phyloP scores from a whole-genome alignment of 2,797 vertebrate genomes.

The Knipowitschia caucasica region DNA sequence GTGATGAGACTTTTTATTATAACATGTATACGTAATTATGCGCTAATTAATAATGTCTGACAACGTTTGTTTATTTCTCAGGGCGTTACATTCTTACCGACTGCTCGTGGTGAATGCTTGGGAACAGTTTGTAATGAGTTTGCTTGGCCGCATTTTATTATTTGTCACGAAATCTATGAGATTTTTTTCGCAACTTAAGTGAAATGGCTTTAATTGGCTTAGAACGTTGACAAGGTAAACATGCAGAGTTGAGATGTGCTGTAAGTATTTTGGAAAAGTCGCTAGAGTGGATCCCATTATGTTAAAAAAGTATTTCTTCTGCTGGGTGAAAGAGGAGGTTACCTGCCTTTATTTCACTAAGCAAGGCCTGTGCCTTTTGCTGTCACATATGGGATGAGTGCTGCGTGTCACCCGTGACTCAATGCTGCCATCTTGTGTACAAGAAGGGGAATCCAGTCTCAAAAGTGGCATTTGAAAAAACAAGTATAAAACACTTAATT shows the following conservation, averaged over 20 bases:
- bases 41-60: background rate
- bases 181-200: background rate
- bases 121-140: background rate
- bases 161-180: background rate
- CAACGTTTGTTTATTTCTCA: slow-evolving; percentile 16
- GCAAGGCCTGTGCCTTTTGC: slow-evolving; percentile 8
- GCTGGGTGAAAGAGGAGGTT: slow-evolving; percentile 8
- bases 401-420: slow-evolving; percentile 49
- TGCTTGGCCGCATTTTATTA: background rate
- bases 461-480: too few species aligned
- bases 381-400: background rate
- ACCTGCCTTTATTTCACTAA: slow-evolving; percentile 22
- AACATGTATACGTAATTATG: slow-evolving; percentile 11
- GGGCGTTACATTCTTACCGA: background rate
- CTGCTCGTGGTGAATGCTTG: background rate
- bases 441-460: background rate
- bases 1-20: slow-evolving; percentile 20
- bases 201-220: background rate
- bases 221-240: background rate
- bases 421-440: slow-evolving; percentile 74
- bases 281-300: background rate
- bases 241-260: background rate
- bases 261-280: background rate
- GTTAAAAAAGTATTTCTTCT: background rate
- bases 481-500: too few species aligned